Evolutionary conservation across 1,140 invertebrate genomes (phyloP), one percentile per base, ranked within the genome.

Genomic region (Hyphantria cunea): DNA sequence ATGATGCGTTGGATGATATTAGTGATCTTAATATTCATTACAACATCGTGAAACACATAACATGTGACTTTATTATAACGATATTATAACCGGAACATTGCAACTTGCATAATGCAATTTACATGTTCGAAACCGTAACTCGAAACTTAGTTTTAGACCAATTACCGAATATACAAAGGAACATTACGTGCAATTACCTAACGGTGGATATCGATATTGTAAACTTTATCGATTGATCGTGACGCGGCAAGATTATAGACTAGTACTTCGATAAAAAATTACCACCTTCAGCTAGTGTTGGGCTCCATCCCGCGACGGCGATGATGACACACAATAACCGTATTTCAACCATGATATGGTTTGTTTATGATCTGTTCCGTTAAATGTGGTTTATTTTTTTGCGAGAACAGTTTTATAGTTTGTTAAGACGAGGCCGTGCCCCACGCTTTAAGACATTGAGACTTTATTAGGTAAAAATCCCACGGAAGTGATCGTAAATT

Each of bases 381-480:
- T 72, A 63, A 59, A 51, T 82, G 52, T 82, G 79, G 70, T 65
- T 58, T 63, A 66, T 67, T 74, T 56, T 66, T 82, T 76, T 68
- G 70, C 66, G 61, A 67, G 73, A 79, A 55, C 59, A 48, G 64
- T 78, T 86, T 83, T 86, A 84, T 86, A 86, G 73, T 64, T 72
- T 68, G 70, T 61, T 48, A 45, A 72, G 80, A 50, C 76, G 81
- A 86, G 83, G 84, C 72, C 79, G 55, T 62, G 63, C 68, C 85
- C 84, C 79, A 86, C 82, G 71, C 78, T 34, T 42, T 49, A 33
- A 66, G 67, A 68, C 72, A 77, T 78, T 78, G 68, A 71, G 52
- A 14, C 47, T 65, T 68, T 68, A 64, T 68, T 75, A 47, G 53
- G 47, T 55, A 66, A 67, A 75, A 67, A 79, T 81, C 80, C 79